Conservation (phyloP, 2,797 vertebrate species). For the Myripristis jacobus region DNA sequence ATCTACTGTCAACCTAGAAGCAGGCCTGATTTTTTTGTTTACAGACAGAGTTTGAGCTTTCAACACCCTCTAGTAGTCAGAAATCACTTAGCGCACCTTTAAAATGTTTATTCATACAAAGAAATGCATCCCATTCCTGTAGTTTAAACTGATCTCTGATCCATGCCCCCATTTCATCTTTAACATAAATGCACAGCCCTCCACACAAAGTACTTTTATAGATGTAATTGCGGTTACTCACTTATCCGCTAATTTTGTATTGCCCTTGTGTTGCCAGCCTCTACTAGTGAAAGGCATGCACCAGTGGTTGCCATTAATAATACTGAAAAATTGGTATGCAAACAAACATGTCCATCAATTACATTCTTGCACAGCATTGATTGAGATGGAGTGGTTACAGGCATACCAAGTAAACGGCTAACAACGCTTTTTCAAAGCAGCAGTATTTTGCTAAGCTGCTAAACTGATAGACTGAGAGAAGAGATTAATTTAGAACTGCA, state of each 20-base stretch:
- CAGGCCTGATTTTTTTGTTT: no score
- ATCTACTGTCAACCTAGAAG: no score
- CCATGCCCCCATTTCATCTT: no score
- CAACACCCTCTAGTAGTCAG: no score
- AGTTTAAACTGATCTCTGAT: no score
- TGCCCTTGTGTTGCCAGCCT: constrained; percentile 35
- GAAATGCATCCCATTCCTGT: no score
- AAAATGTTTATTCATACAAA: no score
- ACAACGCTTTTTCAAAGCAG: constrained; percentile 19
- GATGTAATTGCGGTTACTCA: neutral
- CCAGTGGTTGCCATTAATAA: constrained; percentile 44
- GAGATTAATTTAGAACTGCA: no score
- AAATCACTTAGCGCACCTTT: no score
- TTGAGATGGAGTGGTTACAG: constrained; percentile 11
- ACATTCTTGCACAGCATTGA: constrained; percentile 19
- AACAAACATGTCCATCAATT: constrained; percentile 58
- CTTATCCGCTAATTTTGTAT: constrained; percentile 33
- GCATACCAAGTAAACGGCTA: constrained; percentile 21
- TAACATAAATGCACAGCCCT: no score
- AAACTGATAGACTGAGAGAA: neutral
- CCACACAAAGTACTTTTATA: no score
- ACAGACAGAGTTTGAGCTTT: no score
- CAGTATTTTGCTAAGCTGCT: constrained; percentile 11
- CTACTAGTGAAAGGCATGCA: constrained; percentile 20
- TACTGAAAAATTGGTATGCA: constrained; percentile 45